Evolutionary conservation across 2,888 invertebrate genomes (phyloP), one percentile per base, ranked within the genome.

Genomic region (Epiblema foenella): DNA sequence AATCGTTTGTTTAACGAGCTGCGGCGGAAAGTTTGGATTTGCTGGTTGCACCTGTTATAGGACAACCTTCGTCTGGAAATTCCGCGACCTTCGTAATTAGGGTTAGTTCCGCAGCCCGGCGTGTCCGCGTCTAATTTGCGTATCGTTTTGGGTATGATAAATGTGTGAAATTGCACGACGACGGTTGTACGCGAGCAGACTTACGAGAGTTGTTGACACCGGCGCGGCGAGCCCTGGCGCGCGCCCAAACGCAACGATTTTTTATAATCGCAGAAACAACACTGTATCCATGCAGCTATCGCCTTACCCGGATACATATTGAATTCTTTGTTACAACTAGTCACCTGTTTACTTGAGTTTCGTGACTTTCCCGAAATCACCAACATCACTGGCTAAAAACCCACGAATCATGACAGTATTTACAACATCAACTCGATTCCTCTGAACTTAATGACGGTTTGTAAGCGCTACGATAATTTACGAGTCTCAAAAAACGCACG

Each of bases 261-360:
- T 66, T 71, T 67, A 67, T 62, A 62, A 49, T 66, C 68, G 49
- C 70, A 62, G 75, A 58, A 74, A 76, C 78, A 71, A 79, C 81
- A 79, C 79, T 73, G 77, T 75, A 76, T 78, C 79, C 86, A 84
- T 84, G 86, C 85, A 82, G 78, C 81, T 76, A 73, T 77, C 76
- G 77, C 74, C 75, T 75, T 76, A 75, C 77, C 77, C 76, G 75
- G 69, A 76, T 72, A 68, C 60, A 67, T 58, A 46, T 39, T 66
- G 51, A 12, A 59, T 33, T 69, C 56, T 59, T 64, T 46, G 49
- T 64, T 69, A 72, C 72, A 33, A 42, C 49, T 59, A 42, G 42
- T 42, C 59, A 15, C 15, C 49, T 59, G 17, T 59, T 65, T 46
- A n/a, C 52, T 58, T 18, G 39, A n/a, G 52, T 39, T 54, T 15